phyloP scores from a whole-genome alignment of 2,113 vertebrate genomes.

The Felis chaus region DNA sequence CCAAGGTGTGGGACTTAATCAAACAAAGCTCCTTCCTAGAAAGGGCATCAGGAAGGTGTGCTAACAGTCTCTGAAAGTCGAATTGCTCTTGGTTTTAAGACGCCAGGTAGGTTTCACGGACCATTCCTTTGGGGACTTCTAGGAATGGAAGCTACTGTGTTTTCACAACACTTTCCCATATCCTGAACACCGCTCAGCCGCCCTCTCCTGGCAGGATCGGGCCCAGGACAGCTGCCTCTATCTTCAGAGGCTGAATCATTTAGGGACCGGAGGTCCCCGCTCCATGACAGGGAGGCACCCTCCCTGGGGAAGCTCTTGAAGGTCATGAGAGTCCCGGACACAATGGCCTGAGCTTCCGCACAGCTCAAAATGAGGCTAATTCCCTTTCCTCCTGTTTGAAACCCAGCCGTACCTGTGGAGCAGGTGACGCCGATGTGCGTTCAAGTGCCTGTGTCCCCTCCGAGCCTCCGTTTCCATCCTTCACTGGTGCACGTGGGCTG shows the following conservation, averaged over 20 bases:
- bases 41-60: fast-evolving
- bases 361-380: neutral
- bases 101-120: neutral
- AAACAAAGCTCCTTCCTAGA: neutral
- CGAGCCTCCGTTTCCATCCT: neutral
- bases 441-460: neutral
- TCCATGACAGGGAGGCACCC: fast-evolving
- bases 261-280: fast-evolving
- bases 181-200: neutral
- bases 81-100: neutral
- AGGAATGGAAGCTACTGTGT: neutral
- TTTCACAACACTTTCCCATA: neutral
- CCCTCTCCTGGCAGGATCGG: neutral
- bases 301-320: neutral
- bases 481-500: fast-evolving
- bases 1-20: neutral
- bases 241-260: neutral
- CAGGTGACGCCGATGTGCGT: fast-evolving
- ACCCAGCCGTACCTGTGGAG: neutral
- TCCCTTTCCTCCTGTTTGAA: neutral
- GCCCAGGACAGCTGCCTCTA: neutral
- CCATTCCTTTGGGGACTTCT: neutral
- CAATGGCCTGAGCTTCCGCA: neutral
- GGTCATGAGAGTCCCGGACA: too few species aligned
- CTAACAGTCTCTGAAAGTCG: neutral